Evolutionary conservation across 2,113 vertebrate genomes (phyloP), one percentile per base, ranked within the genome.

Genomic region (Abramis brama): DNA sequence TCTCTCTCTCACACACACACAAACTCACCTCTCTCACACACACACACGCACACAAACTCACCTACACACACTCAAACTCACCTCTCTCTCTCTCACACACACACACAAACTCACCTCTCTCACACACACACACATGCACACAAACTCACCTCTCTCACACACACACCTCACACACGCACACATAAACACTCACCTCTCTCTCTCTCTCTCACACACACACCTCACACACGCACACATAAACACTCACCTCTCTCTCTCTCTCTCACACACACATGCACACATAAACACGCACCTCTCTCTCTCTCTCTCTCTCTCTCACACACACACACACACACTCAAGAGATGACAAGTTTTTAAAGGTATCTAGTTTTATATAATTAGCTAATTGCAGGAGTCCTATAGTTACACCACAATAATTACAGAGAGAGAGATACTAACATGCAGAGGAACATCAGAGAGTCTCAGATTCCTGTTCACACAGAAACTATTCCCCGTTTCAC

Each of bases 191-290:
- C 4, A 17, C 1, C 1, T 1, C 2, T 1, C 1, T 2, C 30
- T 30, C 30, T 30, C 2, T 30, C 30, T 30, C 50, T 6, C 15
- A 6, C 50, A 4, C 50, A 52, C 13, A 52, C 13, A 5, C 4
- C 27, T 30, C 27, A 50, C 15, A 30, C 23, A n/a, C n/a, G 70
- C 47, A 89, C 21, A 52, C 30, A 30, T 2, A 90, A 87, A 90
- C 80, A 86, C 77, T 71, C 50, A 73, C n/a, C 43, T 9, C 8
- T 9, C 43, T 43, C 7, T 8, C 43, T 2, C 30, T 12, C 52
- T 68, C 60, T 76, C 78, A 75, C 36, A 5, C 70, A 59, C 13
- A 62, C 4, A 68, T 21, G 77, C 30, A 39, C 77, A 75, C 15
- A 68, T 55, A 82, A 30, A 71, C 71, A 60, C n/a, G 62, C 47